These are phyloP conservation scores for Anastatus disparis DNA, from an alignment of 1,140 invertebrate species.

Conservation along the genomic window DNA sequence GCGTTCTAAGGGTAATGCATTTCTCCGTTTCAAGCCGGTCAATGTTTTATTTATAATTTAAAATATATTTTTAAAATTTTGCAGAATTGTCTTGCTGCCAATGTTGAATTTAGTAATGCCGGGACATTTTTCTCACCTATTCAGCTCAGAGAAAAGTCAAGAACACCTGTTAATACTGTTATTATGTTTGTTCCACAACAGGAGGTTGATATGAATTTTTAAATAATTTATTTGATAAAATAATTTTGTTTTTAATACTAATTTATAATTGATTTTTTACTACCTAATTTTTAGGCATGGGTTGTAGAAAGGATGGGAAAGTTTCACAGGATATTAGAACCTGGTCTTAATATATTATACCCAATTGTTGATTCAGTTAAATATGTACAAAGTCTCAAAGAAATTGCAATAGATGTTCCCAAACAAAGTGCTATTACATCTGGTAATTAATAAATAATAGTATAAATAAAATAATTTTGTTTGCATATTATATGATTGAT, in stretches of 20 bases:
- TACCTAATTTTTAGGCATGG: constrained; percentile 94
- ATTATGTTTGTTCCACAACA: constrained; percentile 99
- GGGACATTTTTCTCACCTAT: constrained; percentile 44
- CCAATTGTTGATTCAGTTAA: constrained; percentile 94
- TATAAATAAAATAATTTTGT: background rate
- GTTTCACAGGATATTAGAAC: constrained; percentile 91
- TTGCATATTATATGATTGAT: no score
- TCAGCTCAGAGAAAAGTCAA: constrained; percentile 70
- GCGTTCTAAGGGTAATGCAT: constrained; percentile 42
- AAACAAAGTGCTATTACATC: constrained; percentile 97
- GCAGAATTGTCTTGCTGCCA: constrained; percentile 48
- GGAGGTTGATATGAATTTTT: constrained; percentile 73
- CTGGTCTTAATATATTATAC: constrained; percentile 93
- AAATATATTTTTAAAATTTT: constrained; percentile 32
- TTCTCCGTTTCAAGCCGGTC: background rate
- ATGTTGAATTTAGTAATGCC: constrained; percentile 41
- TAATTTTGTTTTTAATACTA: background rate
- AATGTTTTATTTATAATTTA: background rate
- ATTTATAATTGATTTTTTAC: constrained; percentile 25
- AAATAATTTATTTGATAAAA: constrained; percentile 4
- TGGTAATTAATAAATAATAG: constrained; percentile 64
- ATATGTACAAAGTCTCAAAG: constrained; percentile 99
- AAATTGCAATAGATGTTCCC: constrained; percentile 99
- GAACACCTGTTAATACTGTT: constrained; percentile 89
- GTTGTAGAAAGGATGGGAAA: constrained; percentile 98